These are phyloP conservation scores for Netelia inedita DNA, from an alignment of 2,888 invertebrate species.

Conservation along the genomic window DNA sequence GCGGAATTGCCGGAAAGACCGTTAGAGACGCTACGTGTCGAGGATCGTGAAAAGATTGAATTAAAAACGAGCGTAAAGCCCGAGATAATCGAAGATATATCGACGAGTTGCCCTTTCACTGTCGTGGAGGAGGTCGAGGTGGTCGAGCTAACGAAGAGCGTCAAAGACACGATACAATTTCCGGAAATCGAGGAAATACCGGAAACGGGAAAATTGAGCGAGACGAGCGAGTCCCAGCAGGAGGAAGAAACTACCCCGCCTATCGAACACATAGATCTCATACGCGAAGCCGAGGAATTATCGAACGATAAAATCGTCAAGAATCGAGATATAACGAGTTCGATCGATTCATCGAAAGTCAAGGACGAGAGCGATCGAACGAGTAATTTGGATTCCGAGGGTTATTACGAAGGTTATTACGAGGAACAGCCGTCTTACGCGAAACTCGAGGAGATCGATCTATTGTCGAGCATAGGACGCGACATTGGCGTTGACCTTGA, in stretches of 20 bases:
- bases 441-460: slow-evolving; percentile 83
- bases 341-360: background rate
- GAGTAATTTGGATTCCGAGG: slow-evolving; percentile 25
- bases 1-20: background rate
- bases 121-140: slow-evolving; percentile 79
- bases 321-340: background rate
- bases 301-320: slow-evolving; percentile 47
- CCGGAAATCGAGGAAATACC: slow-evolving; percentile 82
- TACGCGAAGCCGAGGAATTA: slow-evolving; percentile 81
- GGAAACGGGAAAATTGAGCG: slow-evolving; percentile 79
- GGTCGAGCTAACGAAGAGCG: slow-evolving; percentile 81
- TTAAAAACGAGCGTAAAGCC: slow-evolving; percentile 64
- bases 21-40: background rate
- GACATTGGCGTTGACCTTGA: slow-evolving; percentile 82
- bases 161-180: slow-evolving; percentile 82
- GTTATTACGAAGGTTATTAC: slow-evolving; percentile 66
- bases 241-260: slow-evolving; percentile 74
- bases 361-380: slow-evolving; percentile 8
- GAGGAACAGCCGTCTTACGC: slow-evolving; percentile 78
- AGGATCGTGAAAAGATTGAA: slow-evolving; percentile 40
- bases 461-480: slow-evolving; percentile 82
- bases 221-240: slow-evolving; percentile 76
- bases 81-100: slow-evolving; percentile 67
- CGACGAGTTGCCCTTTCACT: slow-evolving; percentile 73
- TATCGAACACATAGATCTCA: slow-evolving; percentile 81